These are phyloP conservation scores for human (Homo sapiens) DNA, from an alignment of 2,113 vertebrate species.

Conservation along the genomic window GRCh38 chr11:32385001-32385500, in stretches of 20 bases:
- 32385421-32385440: no score
- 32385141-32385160: no score
- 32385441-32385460: no score
- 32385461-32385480: no score
- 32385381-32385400: neutral
- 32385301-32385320: neutral
- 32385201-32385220: neutral
- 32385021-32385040: no score
- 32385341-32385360: neutral
- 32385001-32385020: neutral
- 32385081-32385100: neutral
- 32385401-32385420: no score
- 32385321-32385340: neutral
- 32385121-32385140: neutral
- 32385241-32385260: neutral
- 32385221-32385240: neutral
- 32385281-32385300: neutral
- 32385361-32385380: neutral
- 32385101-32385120: neutral
- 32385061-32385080: neutral
- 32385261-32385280: neutral
- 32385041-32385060: neutral
- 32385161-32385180: neutral
- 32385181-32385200: neutral
- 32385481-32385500: no score